Evolutionary conservation across 1,140 invertebrate genomes (phyloP), one percentile per base, ranked within the genome.

Genomic region (Condylostylus longicornis): DNA sequence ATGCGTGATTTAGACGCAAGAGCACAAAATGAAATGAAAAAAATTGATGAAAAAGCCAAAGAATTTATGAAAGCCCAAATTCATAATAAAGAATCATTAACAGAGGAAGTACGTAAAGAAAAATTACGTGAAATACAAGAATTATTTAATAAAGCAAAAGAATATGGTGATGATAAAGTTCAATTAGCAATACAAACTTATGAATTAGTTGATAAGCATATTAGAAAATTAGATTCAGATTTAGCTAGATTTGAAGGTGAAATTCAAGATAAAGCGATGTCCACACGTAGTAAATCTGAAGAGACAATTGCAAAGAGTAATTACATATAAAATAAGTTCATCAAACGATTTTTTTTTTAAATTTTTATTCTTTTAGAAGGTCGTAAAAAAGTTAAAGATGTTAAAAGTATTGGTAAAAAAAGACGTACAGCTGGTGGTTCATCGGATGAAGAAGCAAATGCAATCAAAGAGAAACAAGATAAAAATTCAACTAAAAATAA

Each of bases 121-220:
- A 74, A 83, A 38, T 68, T 91, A 23, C 71, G 76, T 42, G 79
- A 82, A 37, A 94, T 96, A 39, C 79, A 88, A 55, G 77, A 74
- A 43, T 64, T 85, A 19, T 91, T 89, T 50, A 84, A 85, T 46
- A 89, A 90, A 61, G 84, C 86, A 10, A 89, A 88, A 59, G 86
- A 89, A 53, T 89, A 87, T 57, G 88, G 88, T 0, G 91, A 97
- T 60, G 91, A 96, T 51, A 98, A 97, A 70, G 89, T 96, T 10
- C 88, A 95, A 58, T 66, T 98, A 39, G 90, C 93, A 1, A 95
- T 96, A 63, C 91, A 97, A 63, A 97, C 91, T 1, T 98, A 98
- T 61, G 93, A 98, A 67, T 67, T 97, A 59, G 91, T 96, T n/a
- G 93, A 97, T 53, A 97, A 97, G 66, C 91, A 97, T 59, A 97